These are phyloP conservation scores for Sinodicranocentrus sp. DNA, from an alignment of 2,888 invertebrate species.

Conservation along the genomic window DNA sequence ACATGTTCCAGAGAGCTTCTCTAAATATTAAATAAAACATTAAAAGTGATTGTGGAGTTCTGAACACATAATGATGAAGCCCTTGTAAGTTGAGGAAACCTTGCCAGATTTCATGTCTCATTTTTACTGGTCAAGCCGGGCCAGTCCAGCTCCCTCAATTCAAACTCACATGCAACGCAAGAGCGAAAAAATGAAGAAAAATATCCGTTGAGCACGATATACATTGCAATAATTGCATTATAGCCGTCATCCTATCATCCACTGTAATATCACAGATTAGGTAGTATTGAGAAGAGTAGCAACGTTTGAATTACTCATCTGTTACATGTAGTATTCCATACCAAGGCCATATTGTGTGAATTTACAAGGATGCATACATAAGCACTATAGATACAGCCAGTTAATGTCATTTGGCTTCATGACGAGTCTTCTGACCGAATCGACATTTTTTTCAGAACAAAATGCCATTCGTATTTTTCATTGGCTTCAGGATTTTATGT, in stretches of 20 bases:
- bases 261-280: no score
- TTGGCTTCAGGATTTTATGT: background rate
- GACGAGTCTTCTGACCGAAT: constrained; percentile 8
- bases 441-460: constrained; percentile 14
- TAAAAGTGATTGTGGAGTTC: background rate
- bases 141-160: background rate
- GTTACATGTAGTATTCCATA: background rate
- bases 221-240: constrained; percentile 41
- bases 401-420: constrained; percentile 48
- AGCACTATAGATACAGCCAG: background rate
- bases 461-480: background rate
- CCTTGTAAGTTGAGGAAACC: constrained; percentile 45
- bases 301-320: background rate
- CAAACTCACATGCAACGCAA: constrained; percentile 17
- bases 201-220: constrained; percentile 36
- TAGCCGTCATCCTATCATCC: no score
- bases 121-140: background rate
- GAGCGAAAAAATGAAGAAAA: constrained; percentile 24
- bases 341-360: no score
- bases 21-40: background rate
- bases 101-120: constrained; percentile 8
- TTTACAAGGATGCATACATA: no score
- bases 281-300: background rate
- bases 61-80: constrained; percentile 20
- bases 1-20: background rate